phyloP scores from a whole-genome alignment of 37 sponge, comb jelly and placozoan genomes.

The Chondrilla cf. caribensis region DNA sequence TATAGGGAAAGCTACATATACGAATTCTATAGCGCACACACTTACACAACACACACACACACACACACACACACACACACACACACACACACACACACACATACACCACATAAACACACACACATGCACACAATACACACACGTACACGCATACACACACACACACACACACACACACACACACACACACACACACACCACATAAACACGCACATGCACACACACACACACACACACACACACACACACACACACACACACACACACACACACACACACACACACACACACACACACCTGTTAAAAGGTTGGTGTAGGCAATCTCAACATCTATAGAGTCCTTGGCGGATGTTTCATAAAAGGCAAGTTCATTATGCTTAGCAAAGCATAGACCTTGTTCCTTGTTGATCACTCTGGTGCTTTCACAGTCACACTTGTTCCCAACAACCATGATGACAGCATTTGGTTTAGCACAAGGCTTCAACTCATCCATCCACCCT shows the following conservation, averaged over 20 bases:
- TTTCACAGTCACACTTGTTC: no score
- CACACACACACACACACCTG: no score
- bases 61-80: not conserved
- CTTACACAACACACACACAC: no score
- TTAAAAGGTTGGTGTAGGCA: not conserved
- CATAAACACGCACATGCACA: not conserved
- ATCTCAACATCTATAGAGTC: not conserved
- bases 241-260: conserved; percentile 4
- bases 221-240: conserved; percentile 5
- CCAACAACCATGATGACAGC: no score
- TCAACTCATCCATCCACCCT: conserved; percentile 93
- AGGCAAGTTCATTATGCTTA: not conserved
- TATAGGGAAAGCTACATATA: no score
- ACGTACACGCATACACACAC: not conserved
- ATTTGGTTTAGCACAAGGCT: conserved; percentile 89
- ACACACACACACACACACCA: not conserved
- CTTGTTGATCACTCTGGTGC: conserved; percentile 85
- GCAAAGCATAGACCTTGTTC: no score
- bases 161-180: not conserved
- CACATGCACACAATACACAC: not conserved
- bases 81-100: not conserved
- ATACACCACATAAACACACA: not conserved
- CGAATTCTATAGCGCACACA: no score
- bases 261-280: not conserved
- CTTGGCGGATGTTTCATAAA: not conserved